Evolutionary conservation across 2,797 vertebrate species (phyloP).

Genomic region (Nannoperca australis): DNA sequence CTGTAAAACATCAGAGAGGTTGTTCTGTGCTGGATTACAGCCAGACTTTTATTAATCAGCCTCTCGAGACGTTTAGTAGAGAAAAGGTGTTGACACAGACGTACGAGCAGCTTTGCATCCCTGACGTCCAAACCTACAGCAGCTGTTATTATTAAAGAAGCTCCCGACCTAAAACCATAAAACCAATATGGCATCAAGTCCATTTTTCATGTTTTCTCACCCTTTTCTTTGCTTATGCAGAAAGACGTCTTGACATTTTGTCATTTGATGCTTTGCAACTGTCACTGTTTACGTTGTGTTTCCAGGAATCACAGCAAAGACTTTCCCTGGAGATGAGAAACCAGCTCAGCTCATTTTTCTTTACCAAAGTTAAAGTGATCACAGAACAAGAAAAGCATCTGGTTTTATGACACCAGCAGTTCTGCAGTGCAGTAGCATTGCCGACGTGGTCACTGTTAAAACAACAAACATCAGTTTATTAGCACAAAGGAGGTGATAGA

Average conservation of each 20-base stretch:
- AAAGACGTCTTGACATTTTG: too few relatives aligned
- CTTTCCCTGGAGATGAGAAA: not conserved
- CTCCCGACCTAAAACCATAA: constrained; percentile 3
- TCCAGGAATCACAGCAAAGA: not conserved
- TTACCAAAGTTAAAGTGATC: not conserved
- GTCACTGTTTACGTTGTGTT: not conserved
- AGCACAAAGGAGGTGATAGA: too few relatives aligned
- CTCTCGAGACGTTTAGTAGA: not conserved
- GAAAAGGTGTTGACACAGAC: constrained; percentile 10
- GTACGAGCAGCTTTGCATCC: constrained; percentile 4
- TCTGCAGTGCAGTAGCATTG: not conserved
- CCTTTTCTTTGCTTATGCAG: not conserved
- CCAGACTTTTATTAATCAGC: not conserved
- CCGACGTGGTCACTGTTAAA: not conserved
- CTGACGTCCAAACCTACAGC: constrained; percentile 7
- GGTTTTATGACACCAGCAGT: not conserved
- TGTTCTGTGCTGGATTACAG: constrained; percentile 1
- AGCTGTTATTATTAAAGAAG: constrained; percentile 19
- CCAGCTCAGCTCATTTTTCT: not conserved
- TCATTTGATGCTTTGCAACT: not conserved
- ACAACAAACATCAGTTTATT: not conserved
- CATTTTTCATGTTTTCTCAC: not conserved
- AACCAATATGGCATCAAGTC: not conserved
- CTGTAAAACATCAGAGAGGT: not conserved
- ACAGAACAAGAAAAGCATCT: not conserved